Conservation (phyloP, 2,113 vertebrate species). For the Periophthalmus modestus region DNA sequence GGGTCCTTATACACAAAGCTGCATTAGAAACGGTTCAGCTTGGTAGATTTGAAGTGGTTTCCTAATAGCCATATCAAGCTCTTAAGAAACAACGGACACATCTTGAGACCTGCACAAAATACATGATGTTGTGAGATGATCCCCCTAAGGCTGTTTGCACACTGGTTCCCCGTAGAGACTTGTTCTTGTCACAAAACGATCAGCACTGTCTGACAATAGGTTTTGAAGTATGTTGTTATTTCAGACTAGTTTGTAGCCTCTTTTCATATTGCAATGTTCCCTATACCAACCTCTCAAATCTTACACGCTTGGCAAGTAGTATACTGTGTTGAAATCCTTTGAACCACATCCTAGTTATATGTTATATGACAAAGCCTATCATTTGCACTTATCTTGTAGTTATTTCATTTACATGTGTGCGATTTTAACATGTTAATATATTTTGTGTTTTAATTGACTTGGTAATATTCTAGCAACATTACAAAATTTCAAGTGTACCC, state of each 20-base stretch:
- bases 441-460: too few species aligned
- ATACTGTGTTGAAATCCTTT: too few species aligned
- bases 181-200: constrained; percentile 22
- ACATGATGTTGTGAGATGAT: constrained; percentile 12
- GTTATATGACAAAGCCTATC: too few species aligned
- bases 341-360: too few species aligned
- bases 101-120: constrained; percentile 5
- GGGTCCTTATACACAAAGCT: constrained; percentile 16
- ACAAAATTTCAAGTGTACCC: too few species aligned
- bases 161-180: background rate
- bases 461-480: too few species aligned
- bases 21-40: constrained; percentile 4
- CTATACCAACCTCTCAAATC: too few species aligned
- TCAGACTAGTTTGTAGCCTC: background rate
- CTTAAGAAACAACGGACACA: constrained; percentile 22
- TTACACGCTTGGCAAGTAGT: too few species aligned
- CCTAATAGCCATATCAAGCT: constrained; percentile 5
- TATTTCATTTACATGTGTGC: too few species aligned
- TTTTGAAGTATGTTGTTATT: background rate
- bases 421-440: too few species aligned
- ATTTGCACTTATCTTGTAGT: too few species aligned
- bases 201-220: constrained; percentile 7
- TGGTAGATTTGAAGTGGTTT: constrained; percentile 9
- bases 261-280: too few species aligned
- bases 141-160: constrained; percentile 20